A percentile compares a stretch with the other conserved stretches of the same genome.
phyloP scores from a whole-genome alignment of 2,113 vertebrate species.

The Paratilapia polleni region DNA sequence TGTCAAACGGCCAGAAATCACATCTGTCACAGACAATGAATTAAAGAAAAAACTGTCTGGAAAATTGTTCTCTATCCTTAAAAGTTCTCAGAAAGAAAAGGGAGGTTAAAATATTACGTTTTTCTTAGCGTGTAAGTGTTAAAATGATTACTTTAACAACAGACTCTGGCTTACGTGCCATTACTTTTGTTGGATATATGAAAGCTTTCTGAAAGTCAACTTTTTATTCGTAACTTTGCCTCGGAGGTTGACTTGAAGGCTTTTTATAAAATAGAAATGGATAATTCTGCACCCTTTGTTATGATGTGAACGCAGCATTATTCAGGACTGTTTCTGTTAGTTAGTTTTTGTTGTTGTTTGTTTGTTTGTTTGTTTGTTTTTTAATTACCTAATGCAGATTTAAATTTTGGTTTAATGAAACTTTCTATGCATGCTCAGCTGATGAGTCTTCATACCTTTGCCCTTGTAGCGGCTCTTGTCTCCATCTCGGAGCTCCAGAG shows the following conservation, averaged over 20 bases:
- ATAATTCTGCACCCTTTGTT: background rate
- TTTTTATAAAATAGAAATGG: background rate
- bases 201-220: background rate
- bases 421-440: accelerated
- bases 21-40: too few relatives aligned
- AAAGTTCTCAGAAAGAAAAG: background rate
- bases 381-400: background rate
- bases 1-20: too few relatives aligned
- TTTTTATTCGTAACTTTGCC: accelerated
- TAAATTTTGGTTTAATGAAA: background rate
- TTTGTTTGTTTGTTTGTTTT: too few relatives aligned
- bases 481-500: constrained; percentile 81
- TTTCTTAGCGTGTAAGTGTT: too few relatives aligned
- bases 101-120: too few relatives aligned
- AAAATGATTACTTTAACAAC: too few relatives aligned
- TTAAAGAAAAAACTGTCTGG: background rate
- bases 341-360: too few relatives aligned
- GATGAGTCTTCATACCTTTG: constrained; percentile 67
- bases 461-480: constrained; percentile 82
- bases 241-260: accelerated
- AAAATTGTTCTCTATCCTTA: accelerated
- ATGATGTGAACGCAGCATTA: background rate
- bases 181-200: background rate
- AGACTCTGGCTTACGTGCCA: background rate
- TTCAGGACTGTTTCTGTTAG: accelerated